Conservation (phyloP, 2,797 vertebrate genomes). For the Chaunax sp. region DNA sequence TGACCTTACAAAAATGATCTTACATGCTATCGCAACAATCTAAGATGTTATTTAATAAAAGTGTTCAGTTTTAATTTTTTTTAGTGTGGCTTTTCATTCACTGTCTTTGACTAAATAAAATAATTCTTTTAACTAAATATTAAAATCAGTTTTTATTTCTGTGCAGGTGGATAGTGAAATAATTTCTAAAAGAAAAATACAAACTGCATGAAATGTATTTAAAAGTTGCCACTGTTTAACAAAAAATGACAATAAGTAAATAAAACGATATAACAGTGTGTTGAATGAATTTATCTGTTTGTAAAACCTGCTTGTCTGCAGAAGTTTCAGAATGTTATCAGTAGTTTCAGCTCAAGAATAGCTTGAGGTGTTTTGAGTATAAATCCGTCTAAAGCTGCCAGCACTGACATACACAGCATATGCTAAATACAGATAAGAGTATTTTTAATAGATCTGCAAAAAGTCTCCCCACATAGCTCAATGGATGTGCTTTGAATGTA, state of each 20-base stretch:
- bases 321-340: constrained; percentile 87
- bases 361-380: constrained; percentile 86
- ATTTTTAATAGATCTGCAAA: constrained; percentile 88
- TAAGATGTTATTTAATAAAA: constrained; percentile 24
- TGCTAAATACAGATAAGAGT: constrained; percentile 90
- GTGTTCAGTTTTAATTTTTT: not conserved
- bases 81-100: constrained; percentile 13
- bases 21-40: constrained; percentile 30
- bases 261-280: constrained; percentile 69
- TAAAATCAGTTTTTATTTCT: constrained; percentile 36
- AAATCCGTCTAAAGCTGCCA: constrained; percentile 87
- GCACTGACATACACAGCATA: constrained; percentile 85
- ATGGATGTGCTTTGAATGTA: constrained; percentile 88
- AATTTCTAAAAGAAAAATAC: constrained; percentile 29
- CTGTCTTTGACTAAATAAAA: constrained; percentile 3
- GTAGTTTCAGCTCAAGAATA: constrained; percentile 84
- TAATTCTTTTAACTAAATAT: constrained; percentile 40
- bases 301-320: constrained; percentile 82
- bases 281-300: constrained; percentile 82
- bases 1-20: constrained; percentile 5
- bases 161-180: constrained; percentile 43
- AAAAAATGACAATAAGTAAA: constrained; percentile 76
- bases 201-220: constrained; percentile 60
- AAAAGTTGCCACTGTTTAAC: constrained; percentile 56
- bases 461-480: constrained; percentile 85